These are phyloP conservation scores for Holcopasites calliopsidis DNA, from an alignment of 1,140 invertebrate genomes.

Conservation along the genomic window DNA sequence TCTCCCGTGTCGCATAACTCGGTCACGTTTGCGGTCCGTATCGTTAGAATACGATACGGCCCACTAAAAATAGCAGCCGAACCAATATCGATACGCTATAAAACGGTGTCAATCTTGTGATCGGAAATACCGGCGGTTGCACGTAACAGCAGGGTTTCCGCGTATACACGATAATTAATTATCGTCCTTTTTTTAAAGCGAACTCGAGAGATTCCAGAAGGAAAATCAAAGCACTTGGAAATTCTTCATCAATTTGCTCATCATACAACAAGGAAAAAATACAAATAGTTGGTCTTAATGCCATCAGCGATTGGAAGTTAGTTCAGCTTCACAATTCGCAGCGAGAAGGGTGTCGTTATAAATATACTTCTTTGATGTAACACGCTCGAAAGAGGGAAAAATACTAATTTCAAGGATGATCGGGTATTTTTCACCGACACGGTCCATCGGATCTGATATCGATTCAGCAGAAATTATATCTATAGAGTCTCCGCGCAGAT, in stretches of 20 bases:
- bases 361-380: conserved; percentile 32
- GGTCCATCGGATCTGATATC: neutral
- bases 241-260: conserved; percentile 16
- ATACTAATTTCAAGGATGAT: conserved; percentile 23
- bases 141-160: conserved; percentile 8
- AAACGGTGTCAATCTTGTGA: conserved; percentile 47
- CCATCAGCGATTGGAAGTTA: conserved; percentile 19
- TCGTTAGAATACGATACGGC: conserved; percentile 59
- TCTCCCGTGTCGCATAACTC: conserved; percentile 52
- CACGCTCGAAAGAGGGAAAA: neutral
- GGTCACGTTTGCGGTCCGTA: conserved; percentile 64
- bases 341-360: conserved; percentile 29
- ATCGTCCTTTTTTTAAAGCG: neutral
- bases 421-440: neutral
- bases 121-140: conserved; percentile 2
- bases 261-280: conserved; percentile 7
- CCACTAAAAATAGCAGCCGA: conserved; percentile 61
- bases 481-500: too few relatives aligned
- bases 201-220: too few relatives aligned
- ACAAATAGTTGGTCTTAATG: neutral
- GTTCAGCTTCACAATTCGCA: conserved; percentile 7
- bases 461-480: neutral
- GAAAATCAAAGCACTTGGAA: too few relatives aligned
- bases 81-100: conserved; percentile 48
- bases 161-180: neutral